Evolutionary conservation across 2,888 invertebrate genomes (phyloP), one percentile per base, ranked within the genome.

Genomic region (Beris chalybata): DNA sequence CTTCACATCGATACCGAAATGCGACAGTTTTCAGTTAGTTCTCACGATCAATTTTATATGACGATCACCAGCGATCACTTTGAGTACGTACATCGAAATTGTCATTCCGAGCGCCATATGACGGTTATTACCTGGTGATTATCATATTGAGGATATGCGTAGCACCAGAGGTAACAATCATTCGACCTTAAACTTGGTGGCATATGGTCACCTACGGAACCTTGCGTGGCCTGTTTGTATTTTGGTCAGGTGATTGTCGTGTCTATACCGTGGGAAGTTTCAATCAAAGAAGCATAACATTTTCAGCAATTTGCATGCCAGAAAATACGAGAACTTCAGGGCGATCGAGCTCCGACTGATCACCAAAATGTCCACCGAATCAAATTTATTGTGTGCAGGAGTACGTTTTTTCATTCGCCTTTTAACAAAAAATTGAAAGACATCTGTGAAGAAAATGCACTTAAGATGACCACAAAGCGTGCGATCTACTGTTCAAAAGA

Each of bases 381-480:
- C 61, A 43, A 61, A 61, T 61, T 13, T 38, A 38, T 38, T 38
- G 38, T 22, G 48, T 13, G 48, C 30, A 48, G 22, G 32, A 59
- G 47, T 61, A 38, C 22, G 6, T 45, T 32, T 59, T 48, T n/a
- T 11, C n/a, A n/a, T n/a, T n/a, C 11, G 12, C 11, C 30, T 30
- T 45, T 22, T 2, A 52, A 61, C n/a, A 13, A 61, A 59, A 48
- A 47, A 7, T 4, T 22, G 11, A 31, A 61, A 52, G 61, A 61
- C 50, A 61, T 61, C 52, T 50, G 61, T 61, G 52, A 61, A 52
- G 61, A 61, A 13, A 61, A 61, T 52, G 11, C 61, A 61, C 52
- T 61, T 61, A 61, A 22, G 38, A 52, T 50, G 38, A 61, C 61
- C 61, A 61, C 61, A 61, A 61, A 61, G 61, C 61, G 61, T 61